Evolutionary conservation across 2,113 vertebrate genomes (phyloP).

Genomic region (Atlantisia rogersi): DNA sequence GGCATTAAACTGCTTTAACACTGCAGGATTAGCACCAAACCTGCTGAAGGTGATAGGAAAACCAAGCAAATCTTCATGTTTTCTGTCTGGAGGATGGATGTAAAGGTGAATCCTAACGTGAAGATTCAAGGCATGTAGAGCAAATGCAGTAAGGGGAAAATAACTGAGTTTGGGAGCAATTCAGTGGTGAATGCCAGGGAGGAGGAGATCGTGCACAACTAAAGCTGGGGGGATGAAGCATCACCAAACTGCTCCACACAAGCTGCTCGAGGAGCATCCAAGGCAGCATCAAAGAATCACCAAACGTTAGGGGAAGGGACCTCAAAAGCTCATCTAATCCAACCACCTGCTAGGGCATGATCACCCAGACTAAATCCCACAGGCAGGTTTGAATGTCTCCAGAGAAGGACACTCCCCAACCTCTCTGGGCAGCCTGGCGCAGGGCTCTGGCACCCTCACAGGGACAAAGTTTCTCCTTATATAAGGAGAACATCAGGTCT

Average conservation of each 20-base stretch:
- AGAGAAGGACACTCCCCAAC: no score
- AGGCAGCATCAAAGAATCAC: not conserved
- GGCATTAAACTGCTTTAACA: not conserved
- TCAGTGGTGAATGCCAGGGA: fast-evolving
- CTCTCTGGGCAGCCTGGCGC: no score
- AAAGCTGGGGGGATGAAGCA: not conserved
- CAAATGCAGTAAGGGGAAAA: not conserved
- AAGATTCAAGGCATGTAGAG: not conserved
- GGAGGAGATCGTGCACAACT: not conserved
- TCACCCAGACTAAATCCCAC: no score
- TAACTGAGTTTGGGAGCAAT: not conserved
- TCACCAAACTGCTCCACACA: fast-evolving
- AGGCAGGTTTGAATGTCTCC: no score
- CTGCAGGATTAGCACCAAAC: not conserved
- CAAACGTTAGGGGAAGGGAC: no score
- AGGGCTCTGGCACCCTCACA: no score
- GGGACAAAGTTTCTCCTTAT: no score
- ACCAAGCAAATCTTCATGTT: fast-evolving
- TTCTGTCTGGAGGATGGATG: not conserved
- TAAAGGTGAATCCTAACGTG: not conserved
- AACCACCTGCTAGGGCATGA: no score
- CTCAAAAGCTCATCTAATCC: no score
- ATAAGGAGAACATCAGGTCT: not conserved
- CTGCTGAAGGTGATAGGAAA: not conserved
- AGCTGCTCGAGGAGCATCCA: not conserved